Evolutionary conservation across 1,140 invertebrate species (phyloP).

Genomic region (Doryteuthis pealeii): DNA sequence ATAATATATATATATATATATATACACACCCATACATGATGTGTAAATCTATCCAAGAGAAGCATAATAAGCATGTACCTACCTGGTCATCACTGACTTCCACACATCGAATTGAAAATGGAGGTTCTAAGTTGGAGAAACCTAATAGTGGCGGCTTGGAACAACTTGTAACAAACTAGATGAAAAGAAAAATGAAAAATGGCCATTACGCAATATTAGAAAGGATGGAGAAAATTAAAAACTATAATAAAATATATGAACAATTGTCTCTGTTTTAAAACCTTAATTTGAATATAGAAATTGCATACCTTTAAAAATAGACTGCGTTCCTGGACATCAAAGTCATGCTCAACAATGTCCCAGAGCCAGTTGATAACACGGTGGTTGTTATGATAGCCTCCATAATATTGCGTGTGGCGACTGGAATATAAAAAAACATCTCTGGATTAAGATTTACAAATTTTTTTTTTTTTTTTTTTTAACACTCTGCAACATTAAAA

Average conservation of each 20-base stretch:
- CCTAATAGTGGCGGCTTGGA: conserved; percentile 96
- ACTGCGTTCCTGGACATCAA: conserved; percentile 84
- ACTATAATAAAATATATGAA: too few relatives aligned
- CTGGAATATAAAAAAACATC: conserved; percentile 46
- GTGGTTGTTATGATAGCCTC: conserved; percentile 98
- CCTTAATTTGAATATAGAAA: too few relatives aligned
- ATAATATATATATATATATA: too few relatives aligned
- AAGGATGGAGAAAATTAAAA: too few relatives aligned
- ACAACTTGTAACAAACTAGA: conserved; percentile 97
- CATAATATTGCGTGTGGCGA: conserved; percentile 96
- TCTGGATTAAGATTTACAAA: neutral
- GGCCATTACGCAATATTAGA: too few relatives aligned
- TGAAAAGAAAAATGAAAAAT: conserved; percentile 34
- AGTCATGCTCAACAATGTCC: conserved; percentile 97
- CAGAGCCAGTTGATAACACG: conserved; percentile 97
- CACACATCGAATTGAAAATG: conserved; percentile 98
- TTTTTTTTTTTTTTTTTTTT: too few relatives aligned
- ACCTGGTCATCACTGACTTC: conserved; percentile 96
- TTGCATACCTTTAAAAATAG: conserved; percentile 83
- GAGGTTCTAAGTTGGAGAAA: conserved; percentile 95
- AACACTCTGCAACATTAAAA: too few relatives aligned
- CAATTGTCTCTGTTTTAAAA: too few relatives aligned
- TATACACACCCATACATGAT: too few relatives aligned
- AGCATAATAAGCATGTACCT: too few relatives aligned
- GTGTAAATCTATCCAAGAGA: too few relatives aligned